Evolutionary conservation across 2,888 invertebrate genomes (phyloP).

Genomic region (Anoplius nigerrimus): DNA sequence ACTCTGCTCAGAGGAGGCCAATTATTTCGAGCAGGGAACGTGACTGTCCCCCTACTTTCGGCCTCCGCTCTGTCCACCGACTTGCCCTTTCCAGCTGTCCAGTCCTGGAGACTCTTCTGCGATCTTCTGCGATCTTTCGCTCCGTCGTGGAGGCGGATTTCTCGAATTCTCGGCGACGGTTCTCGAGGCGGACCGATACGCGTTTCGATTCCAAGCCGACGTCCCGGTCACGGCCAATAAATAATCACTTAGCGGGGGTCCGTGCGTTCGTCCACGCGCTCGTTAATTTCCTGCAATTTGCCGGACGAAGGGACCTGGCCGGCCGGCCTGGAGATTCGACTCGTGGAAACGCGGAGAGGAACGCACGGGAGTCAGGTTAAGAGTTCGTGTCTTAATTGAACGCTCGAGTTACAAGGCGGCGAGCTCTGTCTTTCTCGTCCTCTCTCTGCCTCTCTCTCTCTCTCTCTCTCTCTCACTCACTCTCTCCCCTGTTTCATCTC

Average conservation of each 20-base stretch:
- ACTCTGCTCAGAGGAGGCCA: background rate
- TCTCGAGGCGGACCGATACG: no score
- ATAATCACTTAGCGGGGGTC: background rate
- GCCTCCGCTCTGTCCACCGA: no score
- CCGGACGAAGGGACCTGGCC: slow-evolving; percentile 13
- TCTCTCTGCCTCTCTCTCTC: background rate
- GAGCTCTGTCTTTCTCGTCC: background rate
- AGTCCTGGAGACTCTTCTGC: no score
- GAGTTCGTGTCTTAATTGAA: slow-evolving; percentile 4
- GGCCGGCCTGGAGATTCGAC: background rate
- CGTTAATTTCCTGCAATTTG: slow-evolving; percentile 45
- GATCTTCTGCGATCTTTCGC: no score
- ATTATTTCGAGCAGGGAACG: slow-evolving; percentile 7
- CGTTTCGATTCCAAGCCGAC: no score
- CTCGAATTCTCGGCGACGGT: no score
- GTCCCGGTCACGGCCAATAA: no score
- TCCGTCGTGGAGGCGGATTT: no score
- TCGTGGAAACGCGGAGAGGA: background rate
- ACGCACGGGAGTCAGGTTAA: background rate
- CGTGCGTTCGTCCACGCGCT: background rate
- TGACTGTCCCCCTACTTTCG: background rate
- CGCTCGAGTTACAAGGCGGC: background rate
- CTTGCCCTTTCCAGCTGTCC: no score
- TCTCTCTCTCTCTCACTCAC: background rate
- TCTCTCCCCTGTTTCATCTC: slow-evolving; percentile 6